Evolutionary conservation across 2,888 invertebrate species (phyloP), one percentile per base, ranked within the genome.

Genomic region (Nomada goodeniana): DNA sequence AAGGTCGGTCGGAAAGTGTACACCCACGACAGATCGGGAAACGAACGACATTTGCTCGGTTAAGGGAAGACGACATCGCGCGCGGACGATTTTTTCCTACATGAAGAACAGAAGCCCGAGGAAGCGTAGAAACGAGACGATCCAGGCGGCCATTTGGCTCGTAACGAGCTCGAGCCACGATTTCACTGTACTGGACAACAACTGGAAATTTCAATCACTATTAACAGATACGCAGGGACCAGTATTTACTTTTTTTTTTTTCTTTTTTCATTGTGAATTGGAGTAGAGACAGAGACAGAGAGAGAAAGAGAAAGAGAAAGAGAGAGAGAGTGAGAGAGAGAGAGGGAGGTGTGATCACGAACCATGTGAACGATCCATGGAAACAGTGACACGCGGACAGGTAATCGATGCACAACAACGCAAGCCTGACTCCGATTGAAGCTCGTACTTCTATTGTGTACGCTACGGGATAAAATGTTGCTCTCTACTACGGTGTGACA

Each of bases 151-250:
- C 90, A 93, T 88, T 77, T 89, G 90, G 86, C 90, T 88, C 85
- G 89, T 86, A 84, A 91, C 80, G 78, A 85, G 86, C 85, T 83
- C 86, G 84, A 92, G 89, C 91, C 91, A 92, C 86, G 89, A 85
- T 81, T 86, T 89, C 88, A 86, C 90, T 85, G 89, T 78, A 80
- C 89, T 73, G 83, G 90, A 87, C 85, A 90, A 86, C 80, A 91
- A 92, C 93, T 93, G 92, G 91, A 93, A 93, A 60, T 86, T 89
- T 91, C 72, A 90, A 91, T 86, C 76, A 77, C 74, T 81, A 60
- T 85, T 80, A 74, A 86, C 86, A 86, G 60, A 64, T 13, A 36
- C 63, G 65, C 60, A 18, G n/a, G 50, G 36, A 7, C 55, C 42
- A 11, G 18, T 4, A 5, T 47, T 44, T 60, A 29, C 13, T 23